Base-by-base conservation (phyloP, 2,797 vertebrate species). In the Cryptoblepharus egeriae region DNA sequence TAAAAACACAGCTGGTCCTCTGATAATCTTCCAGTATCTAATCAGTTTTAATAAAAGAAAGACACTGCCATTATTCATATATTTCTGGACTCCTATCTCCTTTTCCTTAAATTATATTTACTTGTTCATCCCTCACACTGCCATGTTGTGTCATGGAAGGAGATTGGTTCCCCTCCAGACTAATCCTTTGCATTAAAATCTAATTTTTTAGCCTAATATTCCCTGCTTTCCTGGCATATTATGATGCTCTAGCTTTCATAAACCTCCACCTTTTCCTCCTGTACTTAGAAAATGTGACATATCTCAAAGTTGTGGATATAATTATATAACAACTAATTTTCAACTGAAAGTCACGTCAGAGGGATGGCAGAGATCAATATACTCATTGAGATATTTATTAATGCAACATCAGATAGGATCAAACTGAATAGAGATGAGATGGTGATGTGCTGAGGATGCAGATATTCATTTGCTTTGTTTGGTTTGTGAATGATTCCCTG, bases 171-270 rank as follows among this genome's bases (percentile, higher is more conserved):
- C 58, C 24, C 49, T 35, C 20, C 65, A 72, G 60, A 77, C 68
- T 73, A 83, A 83, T 78, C 35, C 22, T 5, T 2, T 42, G 60
- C 45, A 72, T 78, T 83, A 73, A 78, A 73, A 58, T 70, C 69
- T 73, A 78, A 83, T 83, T 78, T 83, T 60, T 78, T 45, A 55
- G 68, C 24, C 32, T n/a, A 28, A 35, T 58, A 65, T 64, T 35
- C 35, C 22, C 35, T 42, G 35, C 61, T 57, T 64, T 72, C 55
- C 15, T 78, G 42, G n/a, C 55, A 73, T 78, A 24, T 28, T 71
- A 18, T 58, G 60, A 42, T 35, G 60, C 15, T 26, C 13, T 8
- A 57, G 13, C 13, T 16, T 18, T 45, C 65, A 55, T 16, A 3
- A 2, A 9, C 35, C 22, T 73, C 22, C 22, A 57, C 55, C 22